Percentiles rank a stretch among this genome's conserved stretches.
These are phyloP conservation scores for Gallinago media DNA, from an alignment of 2,113 vertebrate genomes.

Conservation along the genomic window DNA sequence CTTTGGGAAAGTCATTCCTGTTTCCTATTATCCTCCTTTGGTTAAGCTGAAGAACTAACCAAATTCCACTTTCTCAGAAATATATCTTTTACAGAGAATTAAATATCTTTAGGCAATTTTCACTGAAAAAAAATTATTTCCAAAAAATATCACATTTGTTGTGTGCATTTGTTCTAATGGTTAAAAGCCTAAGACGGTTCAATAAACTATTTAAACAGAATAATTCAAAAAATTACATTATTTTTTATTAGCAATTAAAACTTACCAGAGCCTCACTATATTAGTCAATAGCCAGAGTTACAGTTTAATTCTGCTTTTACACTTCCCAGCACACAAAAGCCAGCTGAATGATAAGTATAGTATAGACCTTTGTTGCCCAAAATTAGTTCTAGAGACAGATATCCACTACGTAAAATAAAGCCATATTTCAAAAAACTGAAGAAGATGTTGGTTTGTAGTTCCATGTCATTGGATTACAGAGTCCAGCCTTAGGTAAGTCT, in stretches of 20 bases:
- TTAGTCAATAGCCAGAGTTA: background rate
- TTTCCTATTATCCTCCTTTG: background rate
- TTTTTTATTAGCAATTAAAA: background rate
- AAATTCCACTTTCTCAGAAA: background rate
- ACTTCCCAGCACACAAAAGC: background rate
- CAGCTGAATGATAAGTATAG: background rate
- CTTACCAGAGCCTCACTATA: background rate
- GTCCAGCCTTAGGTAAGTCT: background rate
- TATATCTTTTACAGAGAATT: background rate
- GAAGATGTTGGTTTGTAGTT: background rate
- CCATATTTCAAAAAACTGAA: background rate
- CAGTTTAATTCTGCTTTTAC: background rate
- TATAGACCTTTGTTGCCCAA: background rate
- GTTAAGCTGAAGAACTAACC: background rate
- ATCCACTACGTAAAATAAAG: background rate
- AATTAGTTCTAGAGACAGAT: background rate
- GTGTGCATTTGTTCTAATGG: background rate
- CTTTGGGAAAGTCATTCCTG: background rate
- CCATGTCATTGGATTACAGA: background rate
- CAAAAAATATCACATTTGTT: background rate
- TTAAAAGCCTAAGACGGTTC: background rate
- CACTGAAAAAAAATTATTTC: background rate
- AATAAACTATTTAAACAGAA: background rate
- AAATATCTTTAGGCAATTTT: background rate
- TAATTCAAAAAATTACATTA: background rate